These are phyloP conservation scores for Ctena decussata DNA, from an alignment of 2,888 invertebrate species.

Conservation along the genomic window DNA sequence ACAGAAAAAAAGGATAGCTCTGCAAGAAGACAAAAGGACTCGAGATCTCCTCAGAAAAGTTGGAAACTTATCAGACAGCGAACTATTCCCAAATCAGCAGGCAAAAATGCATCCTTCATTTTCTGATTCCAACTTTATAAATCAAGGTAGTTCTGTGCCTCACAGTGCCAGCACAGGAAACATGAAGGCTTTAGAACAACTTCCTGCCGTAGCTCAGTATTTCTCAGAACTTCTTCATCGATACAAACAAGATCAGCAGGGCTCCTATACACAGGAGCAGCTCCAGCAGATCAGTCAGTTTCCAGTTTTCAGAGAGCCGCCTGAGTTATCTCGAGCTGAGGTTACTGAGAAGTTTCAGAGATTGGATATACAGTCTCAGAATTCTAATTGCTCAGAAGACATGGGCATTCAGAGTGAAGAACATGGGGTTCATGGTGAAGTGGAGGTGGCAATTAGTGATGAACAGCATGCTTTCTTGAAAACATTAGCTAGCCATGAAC, in stretches of 20 bases:
- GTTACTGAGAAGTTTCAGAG: background rate
- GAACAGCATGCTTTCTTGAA: background rate
- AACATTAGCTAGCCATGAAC: background rate
- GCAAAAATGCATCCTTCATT: background rate
- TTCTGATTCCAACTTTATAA: background rate
- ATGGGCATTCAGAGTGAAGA: background rate
- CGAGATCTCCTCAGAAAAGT: background rate
- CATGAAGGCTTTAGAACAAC: background rate
- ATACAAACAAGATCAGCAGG: background rate
- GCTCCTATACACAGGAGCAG: background rate
- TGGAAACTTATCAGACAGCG: background rate
- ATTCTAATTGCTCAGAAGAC: background rate
- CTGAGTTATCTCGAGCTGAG: background rate
- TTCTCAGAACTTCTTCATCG: no score
- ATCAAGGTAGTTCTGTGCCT: background rate
- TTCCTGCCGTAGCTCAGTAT: background rate
- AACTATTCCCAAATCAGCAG: background rate
- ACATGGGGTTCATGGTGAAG: background rate
- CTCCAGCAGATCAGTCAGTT: no score
- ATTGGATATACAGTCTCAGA: background rate
- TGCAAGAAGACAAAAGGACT: slow-evolving; percentile 36
- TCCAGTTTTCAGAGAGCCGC: no score
- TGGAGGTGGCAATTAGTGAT: background rate
- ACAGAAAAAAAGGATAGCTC: slow-evolving; percentile 15
- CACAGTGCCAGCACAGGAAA: background rate